Evolutionary conservation across 2,888 invertebrate species (phyloP).

Genomic region (Drosophila sordidula): DNA sequence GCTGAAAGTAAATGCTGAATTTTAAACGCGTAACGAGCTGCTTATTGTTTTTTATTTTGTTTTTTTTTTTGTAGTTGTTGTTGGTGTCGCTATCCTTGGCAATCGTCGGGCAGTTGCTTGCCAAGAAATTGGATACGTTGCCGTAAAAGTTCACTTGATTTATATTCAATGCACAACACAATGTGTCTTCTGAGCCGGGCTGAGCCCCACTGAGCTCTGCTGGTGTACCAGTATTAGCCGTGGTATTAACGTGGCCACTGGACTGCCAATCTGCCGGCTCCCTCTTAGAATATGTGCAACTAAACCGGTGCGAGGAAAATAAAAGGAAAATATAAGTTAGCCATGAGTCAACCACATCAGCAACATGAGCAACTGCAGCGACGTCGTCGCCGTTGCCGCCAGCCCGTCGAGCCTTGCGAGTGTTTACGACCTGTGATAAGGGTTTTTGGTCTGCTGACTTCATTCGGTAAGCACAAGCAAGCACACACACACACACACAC

Average conservation of each 20-base stretch:
- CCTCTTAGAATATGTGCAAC: slow-evolving; percentile 9
- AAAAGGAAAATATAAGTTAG: slow-evolving; percentile 9
- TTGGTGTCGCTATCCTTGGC: slow-evolving; percentile 47
- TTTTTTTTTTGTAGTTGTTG: slow-evolving; percentile 5
- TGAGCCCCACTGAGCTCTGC: slow-evolving; percentile 36
- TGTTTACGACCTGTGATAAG: slow-evolving; percentile 84
- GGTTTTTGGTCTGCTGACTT: slow-evolving; percentile 84
- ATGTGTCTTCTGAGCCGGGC: slow-evolving; percentile 47
- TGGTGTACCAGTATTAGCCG: slow-evolving; percentile 55
- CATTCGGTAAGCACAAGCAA: slow-evolving; percentile 82
- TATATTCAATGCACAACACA: slow-evolving; percentile 69
- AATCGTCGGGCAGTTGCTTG: slow-evolving; percentile 44
- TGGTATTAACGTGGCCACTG: slow-evolving; percentile 45
- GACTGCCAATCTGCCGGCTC: slow-evolving; percentile 22
- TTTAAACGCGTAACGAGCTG: slow-evolving; percentile 59
- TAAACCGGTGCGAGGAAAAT: slow-evolving; percentile 4
- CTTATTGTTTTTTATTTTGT: slow-evolving; percentile 45
- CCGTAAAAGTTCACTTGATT: slow-evolving; percentile 65
- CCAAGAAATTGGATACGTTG: slow-evolving; percentile 63
- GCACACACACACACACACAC: slow-evolving; percentile 38
- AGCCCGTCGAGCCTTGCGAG: slow-evolving; percentile 83
- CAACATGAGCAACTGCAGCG: slow-evolving; percentile 59
- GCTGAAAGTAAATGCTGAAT: slow-evolving; percentile 41
- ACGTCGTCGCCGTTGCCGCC: slow-evolving; percentile 81
- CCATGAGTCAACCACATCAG: slow-evolving; percentile 68